Conservation (phyloP, 2,113 vertebrate species). For the Oryzias celebensis region DNA sequence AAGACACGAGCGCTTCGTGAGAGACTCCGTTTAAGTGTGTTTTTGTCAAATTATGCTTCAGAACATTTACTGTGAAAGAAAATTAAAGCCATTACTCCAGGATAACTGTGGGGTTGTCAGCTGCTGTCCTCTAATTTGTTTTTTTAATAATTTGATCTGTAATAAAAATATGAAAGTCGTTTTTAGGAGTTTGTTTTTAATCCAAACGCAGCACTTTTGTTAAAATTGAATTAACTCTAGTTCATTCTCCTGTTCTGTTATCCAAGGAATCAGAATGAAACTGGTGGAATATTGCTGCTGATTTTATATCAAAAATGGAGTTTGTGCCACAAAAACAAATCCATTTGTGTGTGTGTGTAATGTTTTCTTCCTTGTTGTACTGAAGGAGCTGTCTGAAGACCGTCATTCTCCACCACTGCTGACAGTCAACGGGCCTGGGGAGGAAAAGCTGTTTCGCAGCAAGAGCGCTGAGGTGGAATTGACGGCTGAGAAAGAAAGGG, state of each 20-base stretch:
- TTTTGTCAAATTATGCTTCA: not conserved
- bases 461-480: constrained; percentile 89
- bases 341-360: not conserved
- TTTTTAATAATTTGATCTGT: too few species aligned
- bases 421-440: constrained; percentile 85
- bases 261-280: not conserved
- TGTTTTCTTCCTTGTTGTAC: not conserved
- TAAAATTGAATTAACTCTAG: not conserved
- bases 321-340: not conserved
- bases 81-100: too few species aligned
- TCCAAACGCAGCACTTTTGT: too few species aligned
- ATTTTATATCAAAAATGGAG: not conserved
- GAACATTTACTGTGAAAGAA: not conserved
- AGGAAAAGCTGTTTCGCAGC: constrained; percentile 91
- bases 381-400: constrained; percentile 72
- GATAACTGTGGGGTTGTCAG: too few species aligned
- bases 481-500: constrained; percentile 83
- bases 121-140: too few species aligned
- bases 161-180: too few species aligned
- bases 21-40: not conserved
- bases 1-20: not conserved
- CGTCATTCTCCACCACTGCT: constrained; percentile 75
- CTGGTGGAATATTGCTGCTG: not conserved
- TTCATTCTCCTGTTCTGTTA: not conserved
- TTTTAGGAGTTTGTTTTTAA: too few species aligned